phyloP scores from a whole-genome alignment of 2,888 invertebrate species.

The Ganaspis brasiliensis region DNA sequence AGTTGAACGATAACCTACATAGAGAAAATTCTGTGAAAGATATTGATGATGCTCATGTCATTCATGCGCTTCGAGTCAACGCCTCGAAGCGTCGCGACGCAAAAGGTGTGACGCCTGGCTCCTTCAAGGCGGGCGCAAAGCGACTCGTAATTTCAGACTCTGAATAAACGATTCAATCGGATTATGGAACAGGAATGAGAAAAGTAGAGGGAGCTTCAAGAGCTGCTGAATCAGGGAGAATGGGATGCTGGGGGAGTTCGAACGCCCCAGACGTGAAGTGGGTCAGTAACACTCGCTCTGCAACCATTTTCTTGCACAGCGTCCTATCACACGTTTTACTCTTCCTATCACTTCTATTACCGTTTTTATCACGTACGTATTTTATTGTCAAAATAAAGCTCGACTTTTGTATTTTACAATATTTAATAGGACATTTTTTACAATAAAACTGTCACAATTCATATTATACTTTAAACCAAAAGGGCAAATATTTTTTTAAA shows the following conservation, averaged over 20 bases:
- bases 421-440: neutral
- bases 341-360: neutral
- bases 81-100: slow-evolving; percentile 20
- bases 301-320: slow-evolving; percentile 2
- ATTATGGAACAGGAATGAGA: slow-evolving; percentile 21
- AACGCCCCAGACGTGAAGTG: slow-evolving; percentile 23
- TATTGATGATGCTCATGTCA: slow-evolving; percentile 14
- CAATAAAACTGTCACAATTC: neutral
- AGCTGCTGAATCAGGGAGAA: slow-evolving; percentile 27
- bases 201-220: slow-evolving; percentile 17
- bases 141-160: slow-evolving; percentile 22
- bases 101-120: slow-evolving; percentile 27
- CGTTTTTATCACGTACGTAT: slow-evolving; percentile 21
- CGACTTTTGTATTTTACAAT: neutral
- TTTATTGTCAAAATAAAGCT: neutral
- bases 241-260: slow-evolving; percentile 5
- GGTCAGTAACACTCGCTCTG: slow-evolving; percentile 31
- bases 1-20: neutral
- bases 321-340: slow-evolving; percentile 8
- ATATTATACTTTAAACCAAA: no score
- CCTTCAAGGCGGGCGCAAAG: slow-evolving; percentile 12
- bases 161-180: slow-evolving; percentile 34
- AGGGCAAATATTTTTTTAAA: no score
- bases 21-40: neutral
- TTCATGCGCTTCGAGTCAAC: slow-evolving; percentile 10